Percentiles rank a stretch among this genome's conserved stretches.
Conservation (phyloP, 2,797 vertebrate species). For the Coendou prehensilis region DNA sequence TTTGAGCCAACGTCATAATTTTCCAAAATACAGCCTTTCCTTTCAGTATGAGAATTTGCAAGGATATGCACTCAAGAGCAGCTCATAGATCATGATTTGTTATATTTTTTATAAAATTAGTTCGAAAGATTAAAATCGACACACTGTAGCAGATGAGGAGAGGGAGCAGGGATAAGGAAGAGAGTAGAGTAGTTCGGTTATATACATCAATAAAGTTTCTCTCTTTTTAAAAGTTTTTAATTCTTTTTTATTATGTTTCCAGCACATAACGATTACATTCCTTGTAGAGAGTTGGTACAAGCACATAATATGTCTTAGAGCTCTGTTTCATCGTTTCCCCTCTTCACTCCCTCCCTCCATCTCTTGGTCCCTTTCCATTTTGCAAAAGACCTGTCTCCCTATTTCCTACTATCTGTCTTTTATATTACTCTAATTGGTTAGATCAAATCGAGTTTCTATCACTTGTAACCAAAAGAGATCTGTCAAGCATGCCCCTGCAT, state of each 20-base stretch:
- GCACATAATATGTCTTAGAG: neutral
- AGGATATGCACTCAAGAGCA: neutral
- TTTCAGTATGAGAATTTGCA: constrained; percentile 7
- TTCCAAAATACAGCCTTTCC: neutral
- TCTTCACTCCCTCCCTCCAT: neutral
- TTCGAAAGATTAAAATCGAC: constrained; percentile 11
- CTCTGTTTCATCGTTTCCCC: neutral
- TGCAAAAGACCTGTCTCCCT: neutral
- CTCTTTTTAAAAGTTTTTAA: neutral
- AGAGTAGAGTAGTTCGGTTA: neutral
- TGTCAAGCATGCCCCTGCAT: neutral
- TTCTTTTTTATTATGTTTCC: neutral
- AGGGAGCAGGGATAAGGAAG: neutral
- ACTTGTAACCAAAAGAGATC: neutral
- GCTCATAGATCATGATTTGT: neutral
- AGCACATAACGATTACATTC: neutral
- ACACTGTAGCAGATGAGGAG: neutral
- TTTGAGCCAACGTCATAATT: neutral
- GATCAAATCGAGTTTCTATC: constrained; percentile 19
- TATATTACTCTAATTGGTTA: neutral
- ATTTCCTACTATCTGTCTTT: neutral
- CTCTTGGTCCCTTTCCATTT: neutral
- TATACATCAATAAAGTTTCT: neutral
- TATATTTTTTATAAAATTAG: neutral
- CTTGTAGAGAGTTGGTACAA: neutral